Evolutionary conservation across 2,797 vertebrate species (phyloP), one percentile per base, ranked within the genome.

Genomic region (Hemibagrus guttatus): DNA sequence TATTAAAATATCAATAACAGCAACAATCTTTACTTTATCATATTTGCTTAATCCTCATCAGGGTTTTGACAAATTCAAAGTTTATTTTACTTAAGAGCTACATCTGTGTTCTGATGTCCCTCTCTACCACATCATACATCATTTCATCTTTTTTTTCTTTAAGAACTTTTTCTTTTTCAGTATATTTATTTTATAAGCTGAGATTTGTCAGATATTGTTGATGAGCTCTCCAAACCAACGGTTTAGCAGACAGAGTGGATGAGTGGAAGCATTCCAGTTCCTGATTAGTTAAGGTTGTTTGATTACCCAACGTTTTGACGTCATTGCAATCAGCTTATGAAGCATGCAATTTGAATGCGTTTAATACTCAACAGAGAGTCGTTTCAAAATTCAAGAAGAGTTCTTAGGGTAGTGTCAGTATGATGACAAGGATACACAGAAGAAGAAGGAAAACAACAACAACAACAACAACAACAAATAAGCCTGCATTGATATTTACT

Each of bases 241-340:
- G 63, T 49, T 63, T 72, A 11, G 28, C 2, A 75, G 26, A 61
- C 39, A 56, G 64, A 59, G 12, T 16, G 23, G 56, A 72, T 11
- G 58, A 63, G 46, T 68, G 61, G 23, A 75, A 49, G 13, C 49
- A 80, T 87, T 83, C 61, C 23, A 31, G 58, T 61, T 6, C 14
- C 79, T 68, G 79, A 82, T 88, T 59, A 85, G n/a, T 76, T 85
- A 28, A 11, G 49, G 78, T 42, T 85, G 49, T 85, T 83, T 76
- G 68, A 78, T 58, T 72, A 75, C 31, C 72, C 76, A 85, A 54
- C 66, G 59, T 68, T 82, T 76, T 69, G 66, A 85, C 78, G 69
- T 87, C 83, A 87, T 5, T 28, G 83, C 42, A 46, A 87, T 74
- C 82, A 71, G 82, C 56, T n/a, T 72, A 52, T 35, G 49, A 19